phyloP scores from a whole-genome alignment of 2,888 invertebrate genomes.

The Chydorus sphaericus region DNA sequence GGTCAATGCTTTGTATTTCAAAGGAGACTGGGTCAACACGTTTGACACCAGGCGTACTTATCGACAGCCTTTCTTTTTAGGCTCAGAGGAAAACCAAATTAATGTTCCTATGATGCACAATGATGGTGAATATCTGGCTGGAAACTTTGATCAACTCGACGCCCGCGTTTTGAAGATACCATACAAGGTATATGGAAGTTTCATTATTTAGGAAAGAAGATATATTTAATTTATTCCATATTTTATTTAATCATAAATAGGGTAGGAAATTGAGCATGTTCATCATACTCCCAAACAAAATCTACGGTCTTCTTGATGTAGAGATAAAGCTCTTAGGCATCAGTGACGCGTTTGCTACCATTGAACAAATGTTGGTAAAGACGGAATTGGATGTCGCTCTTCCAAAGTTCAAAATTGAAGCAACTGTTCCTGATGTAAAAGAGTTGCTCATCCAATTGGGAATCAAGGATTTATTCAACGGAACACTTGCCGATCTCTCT shows the following conservation, averaged over 20 bases:
- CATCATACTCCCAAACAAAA: constrained; percentile 52
- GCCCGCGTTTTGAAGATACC: constrained; percentile 54
- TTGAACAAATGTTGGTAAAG: too few relatives aligned
- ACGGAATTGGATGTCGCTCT: constrained; percentile 49
- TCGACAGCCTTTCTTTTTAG: constrained; percentile 11
- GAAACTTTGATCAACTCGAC: constrained; percentile 42
- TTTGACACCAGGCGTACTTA: constrained; percentile 19
- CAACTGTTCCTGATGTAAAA: constrained; percentile 48
- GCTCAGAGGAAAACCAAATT: constrained; percentile 33
- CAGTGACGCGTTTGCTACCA: constrained; percentile 31
- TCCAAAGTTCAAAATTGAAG: constrained; percentile 69
- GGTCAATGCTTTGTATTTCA: constrained; percentile 75
- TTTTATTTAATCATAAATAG: constrained; percentile 27
- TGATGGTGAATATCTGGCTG: constrained; percentile 45
- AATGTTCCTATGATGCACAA: constrained; percentile 55
- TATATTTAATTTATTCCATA: constrained; percentile 16
- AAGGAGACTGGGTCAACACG: constrained; percentile 51
- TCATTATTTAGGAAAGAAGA: too few relatives aligned
- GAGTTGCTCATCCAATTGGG: constrained; percentile 44
- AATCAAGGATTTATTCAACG: constrained; percentile 46
- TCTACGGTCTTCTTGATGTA: constrained; percentile 43
- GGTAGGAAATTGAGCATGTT: constrained; percentile 55
- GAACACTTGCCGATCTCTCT: constrained; percentile 43
- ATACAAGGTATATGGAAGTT: constrained; percentile 53
- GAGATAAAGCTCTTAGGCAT: constrained; percentile 46